Evolutionary conservation across 2,888 invertebrate genomes (phyloP).

Genomic region (Acanthosepion pharaonis): DNA sequence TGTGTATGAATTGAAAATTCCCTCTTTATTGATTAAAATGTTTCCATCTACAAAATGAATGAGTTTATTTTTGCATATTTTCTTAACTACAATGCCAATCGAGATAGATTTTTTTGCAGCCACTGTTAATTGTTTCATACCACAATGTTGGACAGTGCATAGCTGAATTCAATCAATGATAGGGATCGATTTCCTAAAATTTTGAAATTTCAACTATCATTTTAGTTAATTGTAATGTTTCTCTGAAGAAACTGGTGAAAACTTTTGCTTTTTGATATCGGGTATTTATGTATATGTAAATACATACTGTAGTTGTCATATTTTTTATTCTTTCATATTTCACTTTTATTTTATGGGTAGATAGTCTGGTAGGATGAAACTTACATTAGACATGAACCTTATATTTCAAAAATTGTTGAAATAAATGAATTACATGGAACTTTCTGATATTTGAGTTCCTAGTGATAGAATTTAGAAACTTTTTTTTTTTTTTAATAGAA

Average conservation of each 20-base stretch:
- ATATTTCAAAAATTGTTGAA: not conserved
- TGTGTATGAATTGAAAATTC: slow-evolving; percentile 33
- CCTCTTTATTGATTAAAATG: slow-evolving; percentile 33
- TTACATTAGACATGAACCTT: not conserved
- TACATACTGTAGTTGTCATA: not conserved
- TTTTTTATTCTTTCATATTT: not conserved
- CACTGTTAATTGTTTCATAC: no score
- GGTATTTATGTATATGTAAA: slow-evolving; percentile 1
- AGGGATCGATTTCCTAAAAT: not conserved
- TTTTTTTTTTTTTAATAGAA: not conserved
- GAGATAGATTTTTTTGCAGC: not conserved
- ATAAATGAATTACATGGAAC: not conserved
- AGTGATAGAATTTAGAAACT: not conserved
- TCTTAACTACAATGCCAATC: not conserved
- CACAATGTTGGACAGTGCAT: not conserved
- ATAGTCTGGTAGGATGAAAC: not conserved
- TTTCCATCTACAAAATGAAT: slow-evolving; percentile 33
- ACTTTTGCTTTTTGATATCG: not conserved
- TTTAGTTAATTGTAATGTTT: not conserved
- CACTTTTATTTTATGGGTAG: not conserved
- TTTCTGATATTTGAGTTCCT: not conserved
- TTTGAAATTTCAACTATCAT: not conserved
- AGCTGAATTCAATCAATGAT: not conserved
- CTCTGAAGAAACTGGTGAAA: not conserved
- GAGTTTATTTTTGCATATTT: not conserved